Percentiles rank a stretch among this genome's conserved stretches.
Conservation (phyloP, 2,113 vertebrate species). For the Podarcis raffonei region DNA sequence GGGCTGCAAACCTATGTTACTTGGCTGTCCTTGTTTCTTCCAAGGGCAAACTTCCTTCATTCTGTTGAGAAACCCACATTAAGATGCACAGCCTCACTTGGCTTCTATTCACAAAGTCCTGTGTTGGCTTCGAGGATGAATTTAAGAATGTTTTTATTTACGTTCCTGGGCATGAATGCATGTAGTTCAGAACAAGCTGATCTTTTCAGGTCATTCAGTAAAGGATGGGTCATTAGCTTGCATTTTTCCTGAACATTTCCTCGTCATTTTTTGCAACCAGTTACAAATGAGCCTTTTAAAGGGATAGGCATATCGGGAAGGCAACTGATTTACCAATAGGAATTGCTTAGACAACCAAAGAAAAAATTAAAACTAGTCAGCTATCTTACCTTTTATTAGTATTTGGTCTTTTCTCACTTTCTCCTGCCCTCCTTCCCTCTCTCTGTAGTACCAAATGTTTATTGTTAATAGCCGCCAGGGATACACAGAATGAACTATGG, state of each 20-base stretch:
- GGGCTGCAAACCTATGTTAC: neutral
- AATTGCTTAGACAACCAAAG: neutral
- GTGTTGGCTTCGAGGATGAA: neutral
- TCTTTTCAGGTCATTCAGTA: neutral
- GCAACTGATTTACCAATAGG: neutral
- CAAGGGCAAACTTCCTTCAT: neutral
- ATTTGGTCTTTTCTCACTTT: neutral
- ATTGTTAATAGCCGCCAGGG: neutral
- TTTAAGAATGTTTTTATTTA: constrained; percentile 12
- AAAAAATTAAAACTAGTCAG: neutral
- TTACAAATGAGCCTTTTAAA: neutral
- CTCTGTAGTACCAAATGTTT: neutral
- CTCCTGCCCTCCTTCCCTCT: too few relatives aligned
- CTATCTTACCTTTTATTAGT: neutral
- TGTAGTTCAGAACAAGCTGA: neutral
- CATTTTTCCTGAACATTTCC: neutral
- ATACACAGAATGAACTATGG: neutral
- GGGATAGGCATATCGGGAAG: neutral
- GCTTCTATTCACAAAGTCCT: neutral
- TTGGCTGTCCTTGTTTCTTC: neutral
- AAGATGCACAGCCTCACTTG: neutral
- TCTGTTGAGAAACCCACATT: neutral
- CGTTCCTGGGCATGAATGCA: constrained; percentile 9
- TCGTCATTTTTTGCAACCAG: neutral
- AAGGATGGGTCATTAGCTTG: neutral